These are phyloP conservation scores for Nomada fucata DNA, from an alignment of 2,888 invertebrate species.

Conservation along the genomic window DNA sequence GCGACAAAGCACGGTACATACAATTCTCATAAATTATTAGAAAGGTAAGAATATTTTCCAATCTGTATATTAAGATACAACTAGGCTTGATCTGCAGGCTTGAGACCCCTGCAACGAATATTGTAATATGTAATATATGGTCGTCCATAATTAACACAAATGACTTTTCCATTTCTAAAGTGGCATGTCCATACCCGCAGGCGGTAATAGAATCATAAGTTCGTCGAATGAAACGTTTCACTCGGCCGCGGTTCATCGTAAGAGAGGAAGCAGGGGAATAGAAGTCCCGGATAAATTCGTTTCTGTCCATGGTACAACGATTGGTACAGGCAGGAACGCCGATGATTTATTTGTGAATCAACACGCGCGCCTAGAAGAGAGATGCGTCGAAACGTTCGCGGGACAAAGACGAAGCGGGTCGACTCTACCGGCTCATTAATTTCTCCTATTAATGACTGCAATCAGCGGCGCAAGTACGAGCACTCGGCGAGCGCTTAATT, in stretches of 20 bases:
- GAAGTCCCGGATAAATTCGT: slow-evolving; percentile 33
- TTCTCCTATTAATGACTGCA: slow-evolving; percentile 73
- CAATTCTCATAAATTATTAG: too few species aligned
- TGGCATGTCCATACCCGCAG: background rate
- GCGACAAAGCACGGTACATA: too few species aligned
- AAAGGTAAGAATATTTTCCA: too few species aligned
- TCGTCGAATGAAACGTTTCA: background rate
- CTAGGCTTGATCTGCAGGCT: too few species aligned
- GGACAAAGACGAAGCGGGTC: slow-evolving; percentile 70
- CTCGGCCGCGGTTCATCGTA: background rate
- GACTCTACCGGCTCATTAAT: slow-evolving; percentile 68
- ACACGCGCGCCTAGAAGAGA: slow-evolving; percentile 56
- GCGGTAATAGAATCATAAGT: background rate
- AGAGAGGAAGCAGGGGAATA: background rate
- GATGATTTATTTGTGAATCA: slow-evolving; percentile 70
- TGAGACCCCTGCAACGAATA: too few species aligned
- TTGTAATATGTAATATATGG: too few species aligned
- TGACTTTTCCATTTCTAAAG: background rate
- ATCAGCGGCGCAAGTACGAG: slow-evolving; percentile 63
- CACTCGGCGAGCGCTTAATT: slow-evolving; percentile 70
- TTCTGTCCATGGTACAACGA: slow-evolving; percentile 24
- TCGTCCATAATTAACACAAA: too few species aligned
- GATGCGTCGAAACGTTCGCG: slow-evolving; percentile 57
- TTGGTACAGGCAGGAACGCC: slow-evolving; percentile 37
- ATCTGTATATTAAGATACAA: too few species aligned